Evolutionary conservation across 2,113 vertebrate genomes (phyloP).

Genomic region (Brienomyrus longianalis): DNA sequence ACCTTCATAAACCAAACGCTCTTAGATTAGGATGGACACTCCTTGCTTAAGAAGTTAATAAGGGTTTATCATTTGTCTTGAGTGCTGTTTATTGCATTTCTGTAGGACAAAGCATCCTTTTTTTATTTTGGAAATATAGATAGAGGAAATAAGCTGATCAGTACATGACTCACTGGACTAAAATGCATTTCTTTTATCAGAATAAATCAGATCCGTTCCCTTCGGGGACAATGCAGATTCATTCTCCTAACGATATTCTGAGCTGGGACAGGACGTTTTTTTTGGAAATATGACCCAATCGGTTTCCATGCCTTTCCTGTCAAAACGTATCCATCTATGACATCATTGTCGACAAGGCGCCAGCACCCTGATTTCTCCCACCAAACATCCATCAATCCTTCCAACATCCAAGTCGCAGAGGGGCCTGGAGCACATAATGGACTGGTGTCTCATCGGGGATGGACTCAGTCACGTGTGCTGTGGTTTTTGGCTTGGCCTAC

Average conservation of each 20-base stretch:
- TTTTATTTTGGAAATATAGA: conserved; percentile 26
- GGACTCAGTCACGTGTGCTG: neutral
- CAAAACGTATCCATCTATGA: conserved; percentile 34
- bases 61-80: conserved; percentile 20
- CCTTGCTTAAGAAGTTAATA: conserved; percentile 21
- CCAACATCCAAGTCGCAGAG: neutral
- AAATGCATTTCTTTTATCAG: conserved; percentile 27
- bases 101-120: conserved; percentile 14
- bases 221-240: conserved; percentile 21
- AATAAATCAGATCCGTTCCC: conserved; percentile 17
- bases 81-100: conserved; percentile 25
- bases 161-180: conserved; percentile 24
- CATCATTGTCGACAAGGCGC: conserved; percentile 34
- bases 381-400: neutral
- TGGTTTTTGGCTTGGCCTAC: neutral
- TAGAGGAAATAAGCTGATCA: conserved; percentile 25
- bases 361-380: neutral
- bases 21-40: neutral
- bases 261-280: conserved; percentile 24
- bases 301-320: conserved; percentile 31
- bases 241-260: conserved; percentile 28
- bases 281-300: conserved; percentile 27
- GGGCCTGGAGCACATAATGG: neutral
- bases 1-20: neutral
- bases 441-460: neutral